Evolutionary conservation across 2,888 invertebrate genomes (phyloP), one percentile per base, ranked within the genome.

Genomic region (Branchipolynoe longqiensis): DNA sequence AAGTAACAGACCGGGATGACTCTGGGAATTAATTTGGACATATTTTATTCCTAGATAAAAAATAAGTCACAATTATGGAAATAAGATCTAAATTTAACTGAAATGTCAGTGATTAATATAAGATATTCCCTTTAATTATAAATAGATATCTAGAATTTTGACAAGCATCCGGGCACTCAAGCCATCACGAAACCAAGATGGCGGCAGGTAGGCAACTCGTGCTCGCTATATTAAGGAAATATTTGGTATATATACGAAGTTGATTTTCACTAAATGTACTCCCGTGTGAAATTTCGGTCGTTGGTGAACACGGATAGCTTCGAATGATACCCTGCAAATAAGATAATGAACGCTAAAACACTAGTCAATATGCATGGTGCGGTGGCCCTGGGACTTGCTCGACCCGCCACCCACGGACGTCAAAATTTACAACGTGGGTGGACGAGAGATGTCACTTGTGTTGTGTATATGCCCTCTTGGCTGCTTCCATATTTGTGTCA

Each of bases 131-230:
- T 69, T 36, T 18, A 33, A 36, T 36, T n/a, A 33, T 0, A 6
- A 14, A 38, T 8, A 36, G 69, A 69, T 36, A 78, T 48, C 41
- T 25, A 22, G 2, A n/a, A 31, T 78, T 78, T 78, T 78, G 41
- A 78, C 62, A 83, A 33, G 22, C 83, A 83, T 83, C 83, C 69
- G 83, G 83, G 83, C 31, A 64, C 69, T 40, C 48, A 22, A 54
- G 58, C 62, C 69, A 69, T 64, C 83, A 83, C 64, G 40, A 64
- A 83, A 64, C 48, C 83, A 83, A 83, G 48, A 83, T 83, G 83
- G 83, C 83, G 83, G 64, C 83, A 48, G 41, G 64, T 83, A 69
- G 83, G 62, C 25, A 25, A 69, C 83, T 83, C 83, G 83, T 83
- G 83, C 40, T 48, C 83, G 25, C 38, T 48, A 41, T 41, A 48